Evolutionary conservation across 2,888 invertebrate species (phyloP).

Genomic region (Andrena praecox): DNA sequence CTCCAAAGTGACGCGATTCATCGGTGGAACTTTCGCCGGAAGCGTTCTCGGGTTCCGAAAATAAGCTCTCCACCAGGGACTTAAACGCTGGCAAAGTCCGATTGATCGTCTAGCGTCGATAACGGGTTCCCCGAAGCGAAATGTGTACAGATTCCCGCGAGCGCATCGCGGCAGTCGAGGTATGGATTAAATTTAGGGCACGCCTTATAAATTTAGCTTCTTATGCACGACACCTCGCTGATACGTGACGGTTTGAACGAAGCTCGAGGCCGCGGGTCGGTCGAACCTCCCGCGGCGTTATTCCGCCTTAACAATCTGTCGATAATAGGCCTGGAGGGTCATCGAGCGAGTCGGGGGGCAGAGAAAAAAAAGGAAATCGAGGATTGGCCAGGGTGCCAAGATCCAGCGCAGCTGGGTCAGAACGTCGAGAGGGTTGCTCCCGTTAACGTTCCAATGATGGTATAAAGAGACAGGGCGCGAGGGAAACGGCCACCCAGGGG

Average conservation of each 20-base stretch:
- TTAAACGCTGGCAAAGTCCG: too few species aligned
- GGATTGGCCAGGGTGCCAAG: slow-evolving; percentile 76
- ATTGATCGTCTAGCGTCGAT: too few species aligned
- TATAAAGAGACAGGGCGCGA: slow-evolving; percentile 45
- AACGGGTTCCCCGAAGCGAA: neutral
- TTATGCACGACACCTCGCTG: slow-evolving; percentile 45
- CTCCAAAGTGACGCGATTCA: too few species aligned
- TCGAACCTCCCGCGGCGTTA: slow-evolving; percentile 36
- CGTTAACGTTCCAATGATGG: slow-evolving; percentile 63
- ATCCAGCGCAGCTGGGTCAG: slow-evolving; percentile 65
- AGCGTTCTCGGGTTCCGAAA: too few species aligned
- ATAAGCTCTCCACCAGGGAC: too few species aligned
- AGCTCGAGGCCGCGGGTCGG: neutral
- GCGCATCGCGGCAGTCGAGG: neutral
- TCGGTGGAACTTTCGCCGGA: too few species aligned
- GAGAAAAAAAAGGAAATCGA: slow-evolving; percentile 64
- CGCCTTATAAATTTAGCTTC: slow-evolving; percentile 50
- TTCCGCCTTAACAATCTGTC: slow-evolving; percentile 62
- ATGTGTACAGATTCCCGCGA: neutral
- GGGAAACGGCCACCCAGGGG: neutral
- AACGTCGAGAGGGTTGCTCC: slow-evolving; percentile 70
- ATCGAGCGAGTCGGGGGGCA: slow-evolving; percentile 25
- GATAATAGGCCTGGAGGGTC: slow-evolving; percentile 66
- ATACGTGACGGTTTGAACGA: slow-evolving; percentile 56
- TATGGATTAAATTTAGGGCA: slow-evolving; percentile 40